Evolutionary conservation across 2,888 invertebrate species (phyloP).

Genomic region (Diachrysia chrysitis): DNA sequence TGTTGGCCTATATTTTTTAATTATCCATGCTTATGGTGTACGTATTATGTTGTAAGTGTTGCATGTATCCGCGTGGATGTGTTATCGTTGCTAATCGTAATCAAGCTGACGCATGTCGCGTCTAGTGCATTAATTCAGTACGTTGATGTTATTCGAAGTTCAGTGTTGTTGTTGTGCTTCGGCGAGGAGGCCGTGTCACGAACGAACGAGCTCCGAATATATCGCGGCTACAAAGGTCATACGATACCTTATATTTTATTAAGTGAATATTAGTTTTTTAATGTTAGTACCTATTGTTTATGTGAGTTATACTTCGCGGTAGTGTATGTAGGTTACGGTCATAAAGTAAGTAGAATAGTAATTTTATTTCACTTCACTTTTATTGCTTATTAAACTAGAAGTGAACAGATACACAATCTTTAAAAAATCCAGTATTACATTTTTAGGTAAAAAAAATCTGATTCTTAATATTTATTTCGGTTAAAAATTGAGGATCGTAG

Average conservation of each 20-base stretch:
- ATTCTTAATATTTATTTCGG: too few species aligned
- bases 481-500: too few species aligned
- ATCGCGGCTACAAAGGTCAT: conserved; percentile 35
- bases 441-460: too few species aligned
- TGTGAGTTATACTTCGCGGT: conserved; percentile 20
- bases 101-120: conserved; percentile 33
- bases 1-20: conserved; percentile 4
- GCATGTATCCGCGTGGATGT: conserved; percentile 12
- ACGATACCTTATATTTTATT: neutral
- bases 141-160: conserved; percentile 27
- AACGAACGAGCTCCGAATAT: conserved; percentile 12
- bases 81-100: conserved; percentile 33
- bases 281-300: conserved; percentile 5
- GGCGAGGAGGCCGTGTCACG: conserved; percentile 50
- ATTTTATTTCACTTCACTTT: neutral
- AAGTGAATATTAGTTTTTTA: neutral
- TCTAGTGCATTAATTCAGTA: conserved; percentile 33
- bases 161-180: conserved; percentile 54
- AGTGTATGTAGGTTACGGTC: conserved; percentile 1
- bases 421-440: neutral
- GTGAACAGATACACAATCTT: neutral
- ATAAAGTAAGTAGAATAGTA: conserved; percentile 39
- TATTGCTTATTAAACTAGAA: neutral
- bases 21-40: neutral
- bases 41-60: neutral